Evolutionary conservation across 64 coral and sea anemone genomes (phyloP), one percentile per base, ranked within the genome.

Genomic region (Exaiptasia diaphana): DNA sequence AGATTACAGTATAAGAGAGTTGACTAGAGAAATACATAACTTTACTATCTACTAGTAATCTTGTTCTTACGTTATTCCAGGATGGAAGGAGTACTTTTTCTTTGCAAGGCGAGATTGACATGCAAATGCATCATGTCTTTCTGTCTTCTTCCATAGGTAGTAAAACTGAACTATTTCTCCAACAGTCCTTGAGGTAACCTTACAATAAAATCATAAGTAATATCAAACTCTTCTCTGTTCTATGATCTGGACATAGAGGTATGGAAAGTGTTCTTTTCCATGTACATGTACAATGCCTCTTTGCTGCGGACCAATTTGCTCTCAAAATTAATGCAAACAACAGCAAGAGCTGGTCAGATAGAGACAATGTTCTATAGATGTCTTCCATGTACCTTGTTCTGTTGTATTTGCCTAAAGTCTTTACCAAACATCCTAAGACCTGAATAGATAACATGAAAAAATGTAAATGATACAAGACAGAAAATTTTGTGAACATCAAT

Each of bases 111-210:
- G 79, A 32, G 90, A 84, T 42, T 99, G 95, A 33, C 85, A 99
- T 25, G 95, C 90, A 77, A 92, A 99, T 36, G 95, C 95, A 89
- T 99, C 95, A 80, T 99, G 95, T 13, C 95, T 77, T 68, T 99
- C 95, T 11, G 95, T 99, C 53, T 99, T 99, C 59, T 99, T 99
- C 95, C 95, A 99, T 33, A 99, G 77, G 70, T 99, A 99, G 37
- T 99, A 99, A 57, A 99, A 99, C 68, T 99, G 95, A 38, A 99
- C 95, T 27, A 99, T 87, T 74, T 99, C 95, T 8, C 90, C 85
- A 12, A 99, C 95, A 53, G 73, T 93, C 23, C 95, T 77, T 45
- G 91, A 85, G 75, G 85, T 94, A n/a, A 89, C 91, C 91, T 94
- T 20, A 32, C 17, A 4, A 71, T 12, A 52, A 10, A 52, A 10